Evolutionary conservation across 2,888 invertebrate genomes (phyloP).

Genomic region (Tinea pellionella): DNA sequence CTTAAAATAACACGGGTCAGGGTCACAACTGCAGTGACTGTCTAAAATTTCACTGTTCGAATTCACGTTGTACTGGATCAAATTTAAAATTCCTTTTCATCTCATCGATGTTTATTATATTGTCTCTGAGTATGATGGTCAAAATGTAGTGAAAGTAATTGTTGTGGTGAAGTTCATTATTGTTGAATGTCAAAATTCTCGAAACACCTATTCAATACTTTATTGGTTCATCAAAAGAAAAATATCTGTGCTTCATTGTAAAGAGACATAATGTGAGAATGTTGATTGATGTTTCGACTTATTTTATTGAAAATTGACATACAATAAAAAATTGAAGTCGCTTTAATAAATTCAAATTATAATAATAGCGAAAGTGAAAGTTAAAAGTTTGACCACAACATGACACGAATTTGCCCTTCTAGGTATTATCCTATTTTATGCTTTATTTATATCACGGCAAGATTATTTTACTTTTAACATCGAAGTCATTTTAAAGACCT

Average conservation of each 20-base stretch:
- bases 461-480: no score
- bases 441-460: neutral
- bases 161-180: conserved; percentile 20
- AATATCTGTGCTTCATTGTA: neutral
- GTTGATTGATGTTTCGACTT: neutral
- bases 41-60: neutral
- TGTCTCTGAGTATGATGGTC: neutral
- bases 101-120: neutral
- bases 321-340: neutral
- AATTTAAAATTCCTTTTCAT: neutral
- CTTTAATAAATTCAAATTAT: neutral
- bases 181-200: conserved; percentile 17
- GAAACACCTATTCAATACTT: conserved; percentile 17
- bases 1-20: neutral
- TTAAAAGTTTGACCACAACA: neutral
- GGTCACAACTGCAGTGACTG: conserved; percentile 1
- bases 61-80: neutral
- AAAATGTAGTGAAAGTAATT: conserved; percentile 44
- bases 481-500: neutral
- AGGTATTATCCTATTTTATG: neutral
- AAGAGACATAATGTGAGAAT: neutral
- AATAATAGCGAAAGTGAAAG: neutral
- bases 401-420: neutral
- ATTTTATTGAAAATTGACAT: neutral
- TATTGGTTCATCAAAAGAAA: neutral